These are phyloP conservation scores for Chloroclysta siterata DNA, from an alignment of 2,888 invertebrate species.

Conservation along the genomic window DNA sequence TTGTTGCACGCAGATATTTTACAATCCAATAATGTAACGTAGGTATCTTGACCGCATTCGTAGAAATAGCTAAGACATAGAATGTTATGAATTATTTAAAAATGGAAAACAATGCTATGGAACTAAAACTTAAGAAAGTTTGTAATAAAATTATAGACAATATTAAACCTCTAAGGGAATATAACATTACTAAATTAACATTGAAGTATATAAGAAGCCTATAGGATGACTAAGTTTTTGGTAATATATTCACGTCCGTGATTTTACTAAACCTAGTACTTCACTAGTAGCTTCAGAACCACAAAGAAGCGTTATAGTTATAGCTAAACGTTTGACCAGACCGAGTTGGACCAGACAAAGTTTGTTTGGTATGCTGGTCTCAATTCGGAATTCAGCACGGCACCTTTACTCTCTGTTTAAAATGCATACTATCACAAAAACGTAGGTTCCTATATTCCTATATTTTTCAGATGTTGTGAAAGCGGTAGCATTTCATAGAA, in stretches of 20 bases:
- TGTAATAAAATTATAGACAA: too few species aligned
- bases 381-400: constrained; percentile 13
- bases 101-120: too few species aligned
- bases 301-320: constrained; percentile 12
- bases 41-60: constrained; percentile 22
- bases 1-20: constrained; percentile 56
- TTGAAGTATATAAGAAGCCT: too few species aligned
- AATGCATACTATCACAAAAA: background rate
- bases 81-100: too few species aligned
- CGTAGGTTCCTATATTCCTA: background rate
- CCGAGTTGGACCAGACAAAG: constrained; percentile 17
- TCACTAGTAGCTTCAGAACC: too few species aligned
- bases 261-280: constrained; percentile 13
- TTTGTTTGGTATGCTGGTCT: constrained; percentile 20
- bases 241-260: constrained; percentile 19
- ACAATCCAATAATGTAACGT: constrained; percentile 63
- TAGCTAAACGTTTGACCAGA: constrained; percentile 17
- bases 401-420: background rate
- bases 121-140: too few species aligned
- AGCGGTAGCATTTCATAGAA: background rate
- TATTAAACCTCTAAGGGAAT: too few species aligned
- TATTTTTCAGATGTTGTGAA: background rate
- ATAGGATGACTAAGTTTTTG: constrained; percentile 8
- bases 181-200: too few species aligned
- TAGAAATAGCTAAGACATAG: constrained; percentile 12